Percentiles rank a stretch among this genome's conserved stretches.
These are phyloP conservation scores for Peromyscus leucopus DNA, from an alignment of 2,113 vertebrate genomes.

Conservation along the genomic window DNA sequence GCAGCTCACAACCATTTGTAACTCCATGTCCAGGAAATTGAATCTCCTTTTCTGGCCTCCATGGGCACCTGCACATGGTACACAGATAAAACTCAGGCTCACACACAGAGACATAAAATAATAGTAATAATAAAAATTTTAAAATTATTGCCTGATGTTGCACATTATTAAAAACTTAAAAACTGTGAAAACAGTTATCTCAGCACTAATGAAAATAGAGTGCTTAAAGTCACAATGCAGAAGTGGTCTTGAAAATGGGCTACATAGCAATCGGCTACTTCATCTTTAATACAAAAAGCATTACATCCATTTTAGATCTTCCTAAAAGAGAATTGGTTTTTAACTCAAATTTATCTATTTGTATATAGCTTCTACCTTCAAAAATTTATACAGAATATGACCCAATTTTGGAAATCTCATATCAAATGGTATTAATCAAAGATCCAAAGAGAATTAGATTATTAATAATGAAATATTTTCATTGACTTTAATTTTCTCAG, in stretches of 20 bases:
- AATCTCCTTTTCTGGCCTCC: background rate
- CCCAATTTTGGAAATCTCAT: slow-evolving; percentile 75
- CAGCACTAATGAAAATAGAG: slow-evolving; percentile 16
- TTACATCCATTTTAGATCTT: slow-evolving; percentile 57
- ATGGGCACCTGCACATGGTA: background rate
- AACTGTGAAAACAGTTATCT: slow-evolving; percentile 19
- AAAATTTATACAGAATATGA: slow-evolving; percentile 77
- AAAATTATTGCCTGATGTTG: background rate
- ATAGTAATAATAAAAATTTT: background rate
- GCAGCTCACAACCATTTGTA: background rate
- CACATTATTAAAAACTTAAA: background rate
- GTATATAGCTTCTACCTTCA: slow-evolving; percentile 75
- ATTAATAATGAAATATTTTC: slow-evolving; percentile 85
- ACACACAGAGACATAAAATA: background rate
- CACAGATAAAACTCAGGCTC: too few relatives aligned
- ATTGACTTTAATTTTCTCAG: slow-evolving; percentile 83
- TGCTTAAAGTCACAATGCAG: background rate
- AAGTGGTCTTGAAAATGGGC: background rate
- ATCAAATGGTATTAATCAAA: slow-evolving; percentile 77
- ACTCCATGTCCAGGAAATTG: background rate
- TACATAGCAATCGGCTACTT: background rate
- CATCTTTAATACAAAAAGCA: slow-evolving; percentile 37
- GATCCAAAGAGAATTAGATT: slow-evolving; percentile 81
- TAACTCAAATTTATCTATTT: slow-evolving; percentile 79
- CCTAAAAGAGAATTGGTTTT: slow-evolving; percentile 42